These are phyloP conservation scores for Cyaniris semiargus DNA, from an alignment of 2,888 invertebrate species.

Conservation along the genomic window DNA sequence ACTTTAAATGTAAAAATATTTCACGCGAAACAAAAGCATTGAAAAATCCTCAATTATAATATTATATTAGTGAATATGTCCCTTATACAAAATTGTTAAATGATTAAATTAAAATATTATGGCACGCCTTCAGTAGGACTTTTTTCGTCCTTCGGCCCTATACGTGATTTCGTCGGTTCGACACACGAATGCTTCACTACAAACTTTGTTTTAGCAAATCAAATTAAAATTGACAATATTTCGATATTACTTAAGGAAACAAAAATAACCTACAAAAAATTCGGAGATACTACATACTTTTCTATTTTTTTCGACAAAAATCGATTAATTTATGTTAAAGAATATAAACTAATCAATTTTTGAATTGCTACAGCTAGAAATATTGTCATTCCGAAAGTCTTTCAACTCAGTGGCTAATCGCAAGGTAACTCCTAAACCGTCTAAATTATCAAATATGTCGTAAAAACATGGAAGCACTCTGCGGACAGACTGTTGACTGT, in stretches of 20 bases:
- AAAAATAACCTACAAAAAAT: not conserved
- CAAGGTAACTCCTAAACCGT: constrained; percentile 62
- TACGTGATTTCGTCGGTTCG: not conserved
- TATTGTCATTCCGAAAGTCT: constrained; percentile 68
- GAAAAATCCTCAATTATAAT: not conserved
- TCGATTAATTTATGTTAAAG: constrained; percentile 33
- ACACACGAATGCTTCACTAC: not conserved
- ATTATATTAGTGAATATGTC: not conserved
- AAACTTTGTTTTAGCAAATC: constrained; percentile 19
- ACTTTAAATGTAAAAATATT: not conserved
- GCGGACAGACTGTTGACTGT: constrained; percentile 78
- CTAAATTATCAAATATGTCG: constrained; percentile 69
- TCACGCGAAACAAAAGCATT: not conserved
- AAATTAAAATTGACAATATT: constrained; percentile 34
- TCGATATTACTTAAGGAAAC: constrained; percentile 1
- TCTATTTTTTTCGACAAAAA: not conserved
- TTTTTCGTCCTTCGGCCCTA: not conserved
- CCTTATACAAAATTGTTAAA: not conserved
- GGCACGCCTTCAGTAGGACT: not conserved
- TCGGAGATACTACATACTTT: not conserved
- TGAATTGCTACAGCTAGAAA: constrained; percentile 47
- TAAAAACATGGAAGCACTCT: constrained; percentile 79
- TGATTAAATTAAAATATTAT: not conserved
- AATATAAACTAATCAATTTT: constrained; percentile 5
- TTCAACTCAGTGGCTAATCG: constrained; percentile 53